phyloP scores from a whole-genome alignment of 2,888 invertebrate genomes.

The Osmoderma eremita region DNA sequence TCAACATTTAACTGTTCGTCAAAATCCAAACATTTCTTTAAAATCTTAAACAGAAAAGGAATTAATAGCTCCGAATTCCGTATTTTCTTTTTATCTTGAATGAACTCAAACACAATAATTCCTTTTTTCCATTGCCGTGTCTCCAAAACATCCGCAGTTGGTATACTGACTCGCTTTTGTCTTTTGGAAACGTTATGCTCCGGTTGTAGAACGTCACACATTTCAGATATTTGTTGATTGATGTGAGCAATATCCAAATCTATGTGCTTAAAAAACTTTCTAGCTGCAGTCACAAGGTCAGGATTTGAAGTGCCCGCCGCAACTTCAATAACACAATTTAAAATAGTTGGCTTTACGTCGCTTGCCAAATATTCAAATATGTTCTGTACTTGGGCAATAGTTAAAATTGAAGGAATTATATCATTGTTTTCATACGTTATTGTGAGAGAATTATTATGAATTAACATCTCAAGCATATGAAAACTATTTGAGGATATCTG shows the following conservation, averaged over 20 bases:
- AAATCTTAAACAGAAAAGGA: conserved; percentile 79
- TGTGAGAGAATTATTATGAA: conserved; percentile 67
- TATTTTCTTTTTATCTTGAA: conserved; percentile 87
- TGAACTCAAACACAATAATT: conserved; percentile 81
- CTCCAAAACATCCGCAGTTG: conserved; percentile 72
- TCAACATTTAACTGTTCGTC: conserved; percentile 86
- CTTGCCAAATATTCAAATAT: conserved; percentile 67
- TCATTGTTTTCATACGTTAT: conserved; percentile 50
- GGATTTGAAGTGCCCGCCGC: conserved; percentile 71
- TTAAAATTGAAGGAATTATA: conserved; percentile 57
- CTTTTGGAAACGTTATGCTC: conserved; percentile 61
- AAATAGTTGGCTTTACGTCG: conserved; percentile 63
- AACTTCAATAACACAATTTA: conserved; percentile 68
- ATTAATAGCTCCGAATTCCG: conserved; percentile 73
- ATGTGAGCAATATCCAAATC: conserved; percentile 72
- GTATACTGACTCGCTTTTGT: conserved; percentile 63
- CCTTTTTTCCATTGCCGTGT: conserved; percentile 81
- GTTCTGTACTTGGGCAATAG: conserved; percentile 69
- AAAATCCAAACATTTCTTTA: conserved; percentile 81
- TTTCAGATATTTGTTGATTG: conserved; percentile 68
- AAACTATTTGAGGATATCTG: conserved; percentile 63
- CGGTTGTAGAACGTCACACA: conserved; percentile 67
- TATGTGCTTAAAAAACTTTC: conserved; percentile 74
- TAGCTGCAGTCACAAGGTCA: conserved; percentile 69
- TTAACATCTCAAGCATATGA: conserved; percentile 68